These are phyloP conservation scores for Archips xylosteana DNA, from an alignment of 2,888 invertebrate genomes.

Conservation along the genomic window DNA sequence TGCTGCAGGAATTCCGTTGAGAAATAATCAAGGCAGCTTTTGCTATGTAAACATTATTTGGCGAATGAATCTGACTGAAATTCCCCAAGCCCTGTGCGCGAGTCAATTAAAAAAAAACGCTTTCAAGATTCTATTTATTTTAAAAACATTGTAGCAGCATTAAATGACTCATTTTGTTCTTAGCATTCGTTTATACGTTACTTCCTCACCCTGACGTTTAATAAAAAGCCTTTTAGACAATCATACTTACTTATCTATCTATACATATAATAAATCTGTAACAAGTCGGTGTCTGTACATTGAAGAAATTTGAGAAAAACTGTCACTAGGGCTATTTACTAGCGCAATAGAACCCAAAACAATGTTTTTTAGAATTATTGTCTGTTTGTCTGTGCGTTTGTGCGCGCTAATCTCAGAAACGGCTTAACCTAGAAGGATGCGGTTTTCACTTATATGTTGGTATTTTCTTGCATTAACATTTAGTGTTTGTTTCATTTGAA, in stretches of 20 bases:
- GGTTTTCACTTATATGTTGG: too few relatives aligned
- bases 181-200: slow-evolving; percentile 15
- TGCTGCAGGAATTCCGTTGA: slow-evolving; percentile 45
- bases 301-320: too few relatives aligned
- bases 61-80: neutral
- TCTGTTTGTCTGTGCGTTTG: too few relatives aligned
- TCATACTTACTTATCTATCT: slow-evolving; percentile 44
- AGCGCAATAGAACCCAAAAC: too few relatives aligned
- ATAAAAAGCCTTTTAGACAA: slow-evolving; percentile 42
- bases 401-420: too few relatives aligned
- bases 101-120: neutral
- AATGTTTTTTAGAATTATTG: too few relatives aligned
- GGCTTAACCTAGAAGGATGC: too few relatives aligned
- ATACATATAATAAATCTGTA: too few relatives aligned
- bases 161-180: slow-evolving; percentile 25
- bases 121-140: slow-evolving; percentile 7
- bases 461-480: too few relatives aligned
- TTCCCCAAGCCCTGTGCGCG: slow-evolving; percentile 4
- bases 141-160: neutral
- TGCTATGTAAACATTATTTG: neutral
- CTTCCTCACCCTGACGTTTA: slow-evolving; percentile 50
- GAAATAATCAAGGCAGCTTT: slow-evolving; percentile 18
- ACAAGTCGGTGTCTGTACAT: too few relatives aligned
- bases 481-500: too few relatives aligned
- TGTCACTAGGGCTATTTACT: too few relatives aligned